Evolutionary conservation across 2,797 vertebrate genomes (phyloP).

Genomic region (Ctenochaetus hawaiiensis): DNA sequence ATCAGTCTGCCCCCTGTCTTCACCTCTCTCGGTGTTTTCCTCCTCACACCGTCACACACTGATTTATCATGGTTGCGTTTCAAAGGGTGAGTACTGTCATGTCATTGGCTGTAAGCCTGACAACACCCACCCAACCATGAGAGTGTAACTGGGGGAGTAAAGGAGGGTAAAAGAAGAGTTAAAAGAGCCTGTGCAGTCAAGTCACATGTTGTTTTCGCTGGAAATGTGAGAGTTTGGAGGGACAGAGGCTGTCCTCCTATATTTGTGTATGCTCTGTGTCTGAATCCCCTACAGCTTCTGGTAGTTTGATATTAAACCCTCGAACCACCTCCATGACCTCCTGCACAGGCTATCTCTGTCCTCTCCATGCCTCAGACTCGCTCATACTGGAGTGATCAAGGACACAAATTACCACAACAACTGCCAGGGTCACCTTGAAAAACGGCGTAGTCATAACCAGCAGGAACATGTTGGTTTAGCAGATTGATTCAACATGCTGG

Average conservation of each 20-base stretch:
- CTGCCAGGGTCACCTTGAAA: conserved; percentile 64
- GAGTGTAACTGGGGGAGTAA: conserved; percentile 54
- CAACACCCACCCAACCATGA: conserved; percentile 67
- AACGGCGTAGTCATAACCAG: conserved; percentile 1
- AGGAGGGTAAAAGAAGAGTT: conserved; percentile 33
- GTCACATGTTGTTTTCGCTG: conserved; percentile 35
- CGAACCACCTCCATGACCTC: background rate
- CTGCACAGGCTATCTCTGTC: conserved; percentile 10
- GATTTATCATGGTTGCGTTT: conserved; percentile 57
- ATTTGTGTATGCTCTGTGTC: background rate
- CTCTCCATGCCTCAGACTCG: background rate
- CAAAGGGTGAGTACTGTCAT: conserved; percentile 48
- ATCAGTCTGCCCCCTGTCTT: background rate
- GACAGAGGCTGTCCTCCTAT: background rate
- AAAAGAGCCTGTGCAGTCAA: conserved; percentile 29
- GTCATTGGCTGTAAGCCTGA: conserved; percentile 68
- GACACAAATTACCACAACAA: conserved; percentile 4
- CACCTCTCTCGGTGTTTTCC: conserved; percentile 15
- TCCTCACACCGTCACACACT: conserved; percentile 17
- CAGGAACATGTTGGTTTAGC: background rate
- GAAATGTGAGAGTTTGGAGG: conserved; percentile 24
- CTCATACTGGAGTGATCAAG: conserved; percentile 4
- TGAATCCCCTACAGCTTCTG: background rate
- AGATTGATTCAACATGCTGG: background rate
- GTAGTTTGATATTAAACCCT: background rate